Base-by-base conservation (phyloP, 2,797 vertebrate species). In the Clamator glandarius region DNA sequence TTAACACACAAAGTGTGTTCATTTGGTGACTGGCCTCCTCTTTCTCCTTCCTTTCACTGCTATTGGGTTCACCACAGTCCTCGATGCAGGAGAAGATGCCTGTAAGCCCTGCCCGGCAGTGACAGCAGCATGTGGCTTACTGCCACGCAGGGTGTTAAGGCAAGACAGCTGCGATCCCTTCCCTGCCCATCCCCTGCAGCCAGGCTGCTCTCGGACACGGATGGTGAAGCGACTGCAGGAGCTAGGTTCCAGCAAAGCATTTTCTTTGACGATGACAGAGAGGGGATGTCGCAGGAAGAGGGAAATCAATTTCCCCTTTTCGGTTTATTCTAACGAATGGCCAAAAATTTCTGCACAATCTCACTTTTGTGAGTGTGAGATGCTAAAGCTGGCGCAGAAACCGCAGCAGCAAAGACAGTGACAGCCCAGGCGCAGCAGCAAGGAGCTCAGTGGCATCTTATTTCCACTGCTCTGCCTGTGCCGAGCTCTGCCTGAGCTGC, bases 21-120 rank as follows among this genome's bases (percentile, higher is more conserved):
- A 0, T 41, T 57, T 80, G 70, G 58, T 23, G 51, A 39, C 18
- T 4, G 21, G 66, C 25, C 48, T 62, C 23, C 54, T 85, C 33
- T 26, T 73, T 73, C 5, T 26, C 35, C 17, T 58, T 81, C 31
- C 42, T 31, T 26, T 51, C 41, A 12, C 68, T 67, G 52, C 55
- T 48, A 15, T 14, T 63, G 48, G 31, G n/a, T 16, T 78, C 54
- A 68, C 19, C 25, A 5, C 35, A 64, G 26, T 41, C 25, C 41
- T 50, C 29, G 59, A 1, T 0, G 0, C 55, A 36, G 42, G 20
- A 18, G 48, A 23, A 72, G 52, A n/a, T 26, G 29, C 9, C 26
- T 2, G 25, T 12, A 31, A 77, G 4, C 42, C 58, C 80, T 66
- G 50, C 44, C 52, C 1, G 3, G 54, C 70, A 58, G 54, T 12